These are phyloP conservation scores for Leucoma salicis DNA, from an alignment of 2,888 invertebrate genomes.

Conservation along the genomic window DNA sequence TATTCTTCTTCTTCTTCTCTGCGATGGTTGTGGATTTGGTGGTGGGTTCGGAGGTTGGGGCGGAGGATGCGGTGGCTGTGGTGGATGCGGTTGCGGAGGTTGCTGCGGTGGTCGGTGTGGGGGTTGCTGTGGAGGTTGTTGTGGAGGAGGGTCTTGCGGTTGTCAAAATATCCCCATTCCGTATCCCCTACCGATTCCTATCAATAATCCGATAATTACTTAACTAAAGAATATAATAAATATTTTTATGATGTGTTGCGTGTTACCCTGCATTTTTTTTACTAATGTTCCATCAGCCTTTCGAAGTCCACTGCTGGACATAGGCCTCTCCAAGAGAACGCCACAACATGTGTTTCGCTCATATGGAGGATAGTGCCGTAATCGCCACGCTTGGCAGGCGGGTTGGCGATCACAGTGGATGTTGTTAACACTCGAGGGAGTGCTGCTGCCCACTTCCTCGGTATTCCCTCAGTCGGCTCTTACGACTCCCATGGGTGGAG, in stretches of 20 bases:
- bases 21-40: slow-evolving; percentile 36
- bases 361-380: no score
- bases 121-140: slow-evolving; percentile 21
- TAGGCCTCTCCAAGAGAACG: no score
- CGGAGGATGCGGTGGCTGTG: slow-evolving; percentile 27
- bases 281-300: no score
- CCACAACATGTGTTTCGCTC: no score
- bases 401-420: no score
- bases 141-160: slow-evolving; percentile 3
- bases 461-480: no score
- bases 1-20: slow-evolving; percentile 47
- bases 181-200: slow-evolving; percentile 48
- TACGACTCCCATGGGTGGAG: no score
- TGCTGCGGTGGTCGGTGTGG: slow-evolving; percentile 5
- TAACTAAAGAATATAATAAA: slow-evolving; percentile 9
- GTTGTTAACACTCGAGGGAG: no score
- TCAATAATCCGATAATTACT: slow-evolving; percentile 38
- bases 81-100: slow-evolving; percentile 13
- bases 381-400: no score
- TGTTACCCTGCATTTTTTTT: no score
- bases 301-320: no score
- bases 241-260: background rate
- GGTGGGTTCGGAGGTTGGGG: slow-evolving; percentile 31
- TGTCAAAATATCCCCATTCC: slow-evolving; percentile 45
- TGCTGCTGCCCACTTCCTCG: no score